Percentiles rank a stretch among this genome's conserved stretches.
These are phyloP conservation scores for Heteractis magnifica DNA, from an alignment of 92 coral and sea anemone species.

Conservation along the genomic window DNA sequence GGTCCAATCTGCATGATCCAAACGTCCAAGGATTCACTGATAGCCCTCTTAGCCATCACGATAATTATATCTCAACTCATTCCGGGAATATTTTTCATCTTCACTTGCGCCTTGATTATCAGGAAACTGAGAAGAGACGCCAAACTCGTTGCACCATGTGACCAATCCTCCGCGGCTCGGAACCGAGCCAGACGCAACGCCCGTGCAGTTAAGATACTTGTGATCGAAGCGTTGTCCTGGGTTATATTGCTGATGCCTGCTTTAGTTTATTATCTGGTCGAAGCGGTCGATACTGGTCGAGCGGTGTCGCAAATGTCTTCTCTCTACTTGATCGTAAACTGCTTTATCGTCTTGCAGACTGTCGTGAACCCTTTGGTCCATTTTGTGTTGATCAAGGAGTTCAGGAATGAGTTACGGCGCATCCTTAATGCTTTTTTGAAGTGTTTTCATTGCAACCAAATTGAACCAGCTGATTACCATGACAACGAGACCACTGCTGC, in stretches of 20 bases:
- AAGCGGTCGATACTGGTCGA: not conserved
- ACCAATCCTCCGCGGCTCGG: slow-evolving; percentile 48
- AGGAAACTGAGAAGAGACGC: slow-evolving; percentile 59
- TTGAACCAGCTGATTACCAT: slow-evolving; percentile 12
- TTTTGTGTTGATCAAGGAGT: slow-evolving; percentile 58
- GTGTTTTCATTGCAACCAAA: slow-evolving; percentile 20
- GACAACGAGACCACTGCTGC: slow-evolving; percentile 20
- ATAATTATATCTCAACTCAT: slow-evolving; percentile 31
- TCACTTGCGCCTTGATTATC: slow-evolving; percentile 57
- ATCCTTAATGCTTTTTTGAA: slow-evolving; percentile 26
- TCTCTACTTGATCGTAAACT: slow-evolving; percentile 22
- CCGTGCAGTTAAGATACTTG: slow-evolving; percentile 65
- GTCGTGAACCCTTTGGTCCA: slow-evolving; percentile 63
- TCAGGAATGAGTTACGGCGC: slow-evolving; percentile 51
- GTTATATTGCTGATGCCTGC: slow-evolving; percentile 50
- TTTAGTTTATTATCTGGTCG: slow-evolving; percentile 24
- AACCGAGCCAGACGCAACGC: slow-evolving; percentile 70
- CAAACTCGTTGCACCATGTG: slow-evolving; percentile 37
- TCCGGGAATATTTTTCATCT: slow-evolving; percentile 51
- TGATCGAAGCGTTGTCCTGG: slow-evolving; percentile 53
- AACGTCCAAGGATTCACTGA: slow-evolving; percentile 11
- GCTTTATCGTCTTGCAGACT: slow-evolving; percentile 60
- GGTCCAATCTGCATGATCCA: slow-evolving; percentile 37
- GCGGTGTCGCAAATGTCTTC: slow-evolving; percentile 18
- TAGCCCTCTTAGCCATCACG: slow-evolving; percentile 12